Conservation (phyloP, 1,140 invertebrate genomes). For the Drosophila guanche region DNA sequence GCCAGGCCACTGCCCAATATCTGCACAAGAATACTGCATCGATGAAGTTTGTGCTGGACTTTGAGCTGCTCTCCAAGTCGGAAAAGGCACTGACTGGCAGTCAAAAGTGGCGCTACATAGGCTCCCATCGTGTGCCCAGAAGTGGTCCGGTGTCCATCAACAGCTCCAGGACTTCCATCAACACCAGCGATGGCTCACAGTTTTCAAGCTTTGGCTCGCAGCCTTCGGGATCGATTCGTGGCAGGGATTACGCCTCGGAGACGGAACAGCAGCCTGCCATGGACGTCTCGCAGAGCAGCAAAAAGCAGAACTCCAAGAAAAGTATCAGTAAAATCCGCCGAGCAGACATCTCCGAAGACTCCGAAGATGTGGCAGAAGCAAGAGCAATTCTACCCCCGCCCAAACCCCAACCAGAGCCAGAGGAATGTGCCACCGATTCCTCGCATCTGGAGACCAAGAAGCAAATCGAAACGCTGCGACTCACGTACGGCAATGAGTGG, state of each 20-base stretch:
- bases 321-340: conserved; percentile 57
- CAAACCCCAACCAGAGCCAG: neutral
- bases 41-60: conserved; percentile 86
- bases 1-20: conserved; percentile 85
- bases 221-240: conserved; percentile 47
- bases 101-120: conserved; percentile 58
- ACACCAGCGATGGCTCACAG: conserved; percentile 57
- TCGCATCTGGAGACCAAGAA: conserved; percentile 86
- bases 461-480: conserved; percentile 85
- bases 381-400: neutral
- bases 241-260: conserved; percentile 43
- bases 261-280: conserved; percentile 23
- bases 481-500: conserved; percentile 87
- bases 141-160: conserved; percentile 62
- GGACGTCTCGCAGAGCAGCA: conserved; percentile 29
- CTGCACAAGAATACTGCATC: conserved; percentile 85
- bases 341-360: conserved; percentile 64
- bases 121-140: conserved; percentile 34
- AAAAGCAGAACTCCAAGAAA: conserved; percentile 15
- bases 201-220: conserved; percentile 72
- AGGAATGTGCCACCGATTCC: conserved; percentile 23
- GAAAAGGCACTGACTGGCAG: conserved; percentile 84
- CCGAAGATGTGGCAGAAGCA: conserved; percentile 3
- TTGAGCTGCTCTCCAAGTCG: conserved; percentile 84
- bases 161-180: conserved; percentile 41